Evolutionary conservation across 2,888 invertebrate genomes (phyloP), one percentile per base, ranked within the genome.

Genomic region (Pristionchus entomophagus): DNA sequence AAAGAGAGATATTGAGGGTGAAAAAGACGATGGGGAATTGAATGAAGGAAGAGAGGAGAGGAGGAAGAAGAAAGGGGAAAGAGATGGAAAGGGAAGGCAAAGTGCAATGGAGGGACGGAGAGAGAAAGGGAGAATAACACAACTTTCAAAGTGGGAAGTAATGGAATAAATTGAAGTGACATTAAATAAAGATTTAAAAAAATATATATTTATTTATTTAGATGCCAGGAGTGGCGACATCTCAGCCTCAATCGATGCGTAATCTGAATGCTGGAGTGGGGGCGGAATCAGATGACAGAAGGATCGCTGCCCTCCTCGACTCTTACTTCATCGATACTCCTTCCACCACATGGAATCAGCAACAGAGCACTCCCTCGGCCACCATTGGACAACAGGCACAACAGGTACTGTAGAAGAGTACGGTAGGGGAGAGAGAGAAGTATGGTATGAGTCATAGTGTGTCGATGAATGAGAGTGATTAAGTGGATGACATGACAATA

Each of bases 321-420:
- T 88, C 89, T 1, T 89, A 89, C 82, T 89, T 89, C 77, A 88
- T 89, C 29, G 89, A 89, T 85, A 86, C 88, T 53, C 89, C 89
- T 3, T 51, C 73, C 14, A 53, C 53, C 29, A 73, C 17, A 22
- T 85, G 85, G 85, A 77, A 56, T 56, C 73, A 77, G 53, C 45
- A 45, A 6, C 35, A 35, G 49, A 32, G 45, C 3, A 82, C 29
- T 45, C 56, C 49, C 22, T 41, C 59, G n/a, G 32, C 82, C 32
- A 59, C 82, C 51, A 80, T 80, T 51, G 51, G 51, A 80, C 78
- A 80, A 19, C 82, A 82, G 59, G 51, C 56, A 82, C 53, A 82
- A 35, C 82, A 82, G 82, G 82, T 53, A 82, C 41, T 32, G 80
- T 53, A 81, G 26, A 45, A 19, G 83, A 22, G 38, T 0, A 14